These are phyloP conservation scores for Diadophis punctatus DNA, from an alignment of 2,113 vertebrate species.

Conservation along the genomic window DNA sequence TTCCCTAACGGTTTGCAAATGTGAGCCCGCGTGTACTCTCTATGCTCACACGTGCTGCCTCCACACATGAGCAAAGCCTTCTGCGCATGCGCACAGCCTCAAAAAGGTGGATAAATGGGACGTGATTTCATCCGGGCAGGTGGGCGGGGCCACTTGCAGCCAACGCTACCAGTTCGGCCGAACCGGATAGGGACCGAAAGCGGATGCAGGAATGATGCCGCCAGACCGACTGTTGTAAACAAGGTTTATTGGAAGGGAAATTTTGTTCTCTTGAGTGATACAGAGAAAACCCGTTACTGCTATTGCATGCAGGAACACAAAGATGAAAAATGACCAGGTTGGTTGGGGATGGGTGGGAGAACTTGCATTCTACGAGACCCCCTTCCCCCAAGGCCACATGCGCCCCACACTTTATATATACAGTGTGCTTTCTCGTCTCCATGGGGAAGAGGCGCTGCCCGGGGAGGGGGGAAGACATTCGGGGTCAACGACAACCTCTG, in stretches of 20 bases:
- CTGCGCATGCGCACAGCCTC: too few species aligned
- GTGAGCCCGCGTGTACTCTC: too few species aligned
- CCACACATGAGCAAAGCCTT: too few species aligned
- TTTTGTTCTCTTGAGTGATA: constrained; percentile 37
- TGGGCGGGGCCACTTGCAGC: too few species aligned
- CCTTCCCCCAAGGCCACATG: background rate
- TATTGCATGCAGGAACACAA: constrained; percentile 60
- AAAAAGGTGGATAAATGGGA: too few species aligned
- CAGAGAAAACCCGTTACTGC: constrained; percentile 44
- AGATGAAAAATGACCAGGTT: constrained; percentile 33
- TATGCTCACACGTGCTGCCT: too few species aligned
- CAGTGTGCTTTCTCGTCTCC: constrained; percentile 29
- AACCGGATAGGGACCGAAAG: background rate
- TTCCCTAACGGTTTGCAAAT: too few species aligned
- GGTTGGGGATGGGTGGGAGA: constrained; percentile 10
- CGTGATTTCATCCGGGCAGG: too few species aligned
- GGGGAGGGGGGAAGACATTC: background rate
- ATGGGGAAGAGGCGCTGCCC: background rate
- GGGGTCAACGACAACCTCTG: too few species aligned
- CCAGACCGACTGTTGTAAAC: constrained; percentile 54
- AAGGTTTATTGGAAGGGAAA: constrained; percentile 62
- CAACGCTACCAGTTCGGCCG: too few species aligned
- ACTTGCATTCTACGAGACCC: background rate
- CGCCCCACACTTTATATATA: constrained; percentile 42
- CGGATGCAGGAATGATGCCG: background rate